Base-by-base conservation (phyloP, 2,888 invertebrate genomes). In the Charanyca ferruginea region DNA sequence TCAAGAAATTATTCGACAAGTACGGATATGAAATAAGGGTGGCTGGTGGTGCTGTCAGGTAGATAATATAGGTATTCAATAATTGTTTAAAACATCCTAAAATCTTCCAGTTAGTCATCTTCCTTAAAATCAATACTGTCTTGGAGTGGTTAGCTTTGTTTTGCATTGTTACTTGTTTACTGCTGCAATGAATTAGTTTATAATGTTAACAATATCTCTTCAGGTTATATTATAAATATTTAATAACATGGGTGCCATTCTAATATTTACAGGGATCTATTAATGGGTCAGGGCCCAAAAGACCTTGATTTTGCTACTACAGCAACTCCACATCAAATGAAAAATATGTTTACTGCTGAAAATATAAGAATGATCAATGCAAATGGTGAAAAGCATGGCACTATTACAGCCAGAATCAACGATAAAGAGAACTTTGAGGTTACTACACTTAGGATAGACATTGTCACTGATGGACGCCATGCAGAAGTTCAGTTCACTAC, bases 281-380 rank as follows among this genome's bases (percentile, higher is more conserved):
- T 99, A n/a, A 96, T 97, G 96, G 96, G 97, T 5, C 96, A 96
- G 57, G 93, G 94, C 78, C 99, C 99, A 0, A 97, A 97, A 87
- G 99, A 99, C 93, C 94, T 99, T 55, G 99, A 99, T 94, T 99
- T 99, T 95, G 99, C 99, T 0, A 99, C 99, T 7, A 98, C 98
- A 18, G 99, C 99, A 9, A 99, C 99, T 0, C 99, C 99, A 0
- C 96, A 97, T 18, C 96, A 99, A 95, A 99, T 99, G 99, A 99
- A 98, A 89, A 96, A 97, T 42, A 98, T 99, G 97, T 99, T 99
- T 87, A 97, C 94, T 7, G 93, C 96, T 53, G 98, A 99, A 94
- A 96, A 97, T 58, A 96, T 99, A 28, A 96, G 99, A 74, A 97
- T 99, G 98, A 97, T 99, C 23, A 99, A 99, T 92, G 96, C 96